A percentile compares a stretch with the other conserved stretches of the same genome.
Conservation (phyloP, 2,113 vertebrate genomes). For the Anarrhichthys ocellatus region DNA sequence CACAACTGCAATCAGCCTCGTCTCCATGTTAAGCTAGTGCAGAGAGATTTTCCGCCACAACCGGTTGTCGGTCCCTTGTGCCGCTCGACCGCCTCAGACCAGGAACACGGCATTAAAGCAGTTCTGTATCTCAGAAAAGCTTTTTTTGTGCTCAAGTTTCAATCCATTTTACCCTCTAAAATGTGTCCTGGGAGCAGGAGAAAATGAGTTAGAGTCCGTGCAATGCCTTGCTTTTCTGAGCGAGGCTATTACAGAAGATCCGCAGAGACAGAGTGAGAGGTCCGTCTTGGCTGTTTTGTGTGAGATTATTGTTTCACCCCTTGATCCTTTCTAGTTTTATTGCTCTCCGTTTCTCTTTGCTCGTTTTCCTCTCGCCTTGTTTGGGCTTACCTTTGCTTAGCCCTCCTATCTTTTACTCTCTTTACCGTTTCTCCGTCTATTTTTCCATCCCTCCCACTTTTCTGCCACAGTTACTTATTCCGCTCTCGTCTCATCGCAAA, state of each 20-base stretch:
- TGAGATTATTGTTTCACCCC: conserved; percentile 61
- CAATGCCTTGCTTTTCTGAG: conserved; percentile 52
- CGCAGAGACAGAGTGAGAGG: conserved; percentile 53
- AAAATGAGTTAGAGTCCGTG: conserved; percentile 65
- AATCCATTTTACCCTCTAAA: conserved; percentile 72
- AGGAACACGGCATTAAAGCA: conserved; percentile 50
- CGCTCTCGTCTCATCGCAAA: conserved; percentile 30
- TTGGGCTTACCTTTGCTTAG: conserved; percentile 29
- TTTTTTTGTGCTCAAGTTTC: conserved; percentile 61
- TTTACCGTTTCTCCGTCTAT: not conserved
- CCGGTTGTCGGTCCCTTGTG: conserved; percentile 5
- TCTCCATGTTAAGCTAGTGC: conserved; percentile 4
- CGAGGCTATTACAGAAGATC: conserved; percentile 60
- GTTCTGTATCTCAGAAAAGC: conserved; percentile 55
- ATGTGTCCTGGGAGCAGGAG: conserved; percentile 64
- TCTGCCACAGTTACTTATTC: not conserved
- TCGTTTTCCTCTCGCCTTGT: not conserved
- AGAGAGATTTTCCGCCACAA: conserved; percentile 6
- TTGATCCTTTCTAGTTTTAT: conserved; percentile 51
- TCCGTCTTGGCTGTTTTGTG: conserved; percentile 53
- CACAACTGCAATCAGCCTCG: not conserved
- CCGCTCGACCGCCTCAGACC: conserved; percentile 21
- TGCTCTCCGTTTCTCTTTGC: conserved; percentile 22
- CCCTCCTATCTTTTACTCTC: conserved; percentile 13
- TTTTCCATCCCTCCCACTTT: conserved; percentile 11